Base-by-base conservation (phyloP, 1,140 invertebrate genomes). In the Catajapyx aquilonaris region DNA sequence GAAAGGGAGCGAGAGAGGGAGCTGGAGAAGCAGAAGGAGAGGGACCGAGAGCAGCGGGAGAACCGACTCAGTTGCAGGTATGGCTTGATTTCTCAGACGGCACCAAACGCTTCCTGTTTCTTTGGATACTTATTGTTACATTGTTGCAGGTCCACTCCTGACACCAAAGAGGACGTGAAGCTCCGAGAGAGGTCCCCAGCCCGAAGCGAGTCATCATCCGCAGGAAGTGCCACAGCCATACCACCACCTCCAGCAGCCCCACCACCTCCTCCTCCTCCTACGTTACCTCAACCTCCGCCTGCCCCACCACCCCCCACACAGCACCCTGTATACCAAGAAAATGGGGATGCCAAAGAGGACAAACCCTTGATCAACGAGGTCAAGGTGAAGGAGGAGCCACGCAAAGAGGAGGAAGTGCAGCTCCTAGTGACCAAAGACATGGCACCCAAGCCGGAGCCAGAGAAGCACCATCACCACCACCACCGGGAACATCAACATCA, bases 281-380 rank as follows among this genome's bases (percentile, higher is more conserved):
- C n/a, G n/a, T n/a, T n/a, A n/a, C n/a, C n/a, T n/a, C n/a, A n/a
- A n/a, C n/a, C n/a, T n/a, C 15, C 41, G 10, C 48, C 75, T n/a
- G 76, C 76, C 45, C 61, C 72, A 0, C 73, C 76, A 52, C 64
- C 70, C 13, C 50, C 54, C 0, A 48, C 68, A 17, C 56, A 72
- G 41, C 70, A 71, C 31, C 59, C 67, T 17, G 57, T n/a, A n/a
- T 28, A 9, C 23, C 23, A 28, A 7, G 23, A 28, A 13, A 28
- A 28, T 13, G 23, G 23, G 13, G 23, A 28, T 7, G 23, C 66
- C 38, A 37, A 38, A 16, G 19, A 34, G n/a, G 18, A 34, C 16
- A 15, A 19, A 16, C n/a, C n/a, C 2, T 65, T 73, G 42, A 49
- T 70, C 21, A 70, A 73, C 45, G 71, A 72, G 44, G 28, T 62